phyloP scores from a whole-genome alignment of 2,797 vertebrate species.

The Tinamus major region DNA sequence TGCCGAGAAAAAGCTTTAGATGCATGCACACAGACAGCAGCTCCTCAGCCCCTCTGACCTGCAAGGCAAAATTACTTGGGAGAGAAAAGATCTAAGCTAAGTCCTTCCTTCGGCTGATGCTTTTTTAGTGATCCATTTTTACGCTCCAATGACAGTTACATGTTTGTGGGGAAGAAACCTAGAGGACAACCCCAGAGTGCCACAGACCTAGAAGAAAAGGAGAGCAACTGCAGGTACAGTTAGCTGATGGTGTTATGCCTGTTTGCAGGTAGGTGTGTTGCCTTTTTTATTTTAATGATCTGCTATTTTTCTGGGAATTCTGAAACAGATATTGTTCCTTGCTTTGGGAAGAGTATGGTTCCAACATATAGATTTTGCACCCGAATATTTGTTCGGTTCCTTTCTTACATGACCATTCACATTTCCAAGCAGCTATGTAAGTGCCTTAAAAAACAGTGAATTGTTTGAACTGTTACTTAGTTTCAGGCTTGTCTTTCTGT shows the following conservation, averaged over 20 bases:
- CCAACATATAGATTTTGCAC: neutral
- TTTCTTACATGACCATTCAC: neutral
- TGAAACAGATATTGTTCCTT: neutral
- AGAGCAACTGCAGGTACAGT: conserved; percentile 56
- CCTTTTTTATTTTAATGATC: neutral
- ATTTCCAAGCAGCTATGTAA: neutral
- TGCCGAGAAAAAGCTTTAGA: conserved; percentile 67
- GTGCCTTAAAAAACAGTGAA: neutral
- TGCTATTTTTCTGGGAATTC: neutral
- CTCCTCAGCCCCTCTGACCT: conserved; percentile 44
- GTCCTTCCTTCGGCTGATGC: neutral
- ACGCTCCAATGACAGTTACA: neutral
- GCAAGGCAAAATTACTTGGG: neutral
- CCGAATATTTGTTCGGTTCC: neutral
- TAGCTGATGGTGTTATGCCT: neutral
- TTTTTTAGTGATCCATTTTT: neutral
- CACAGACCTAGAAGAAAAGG: neutral
- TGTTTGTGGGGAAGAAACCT: neutral
- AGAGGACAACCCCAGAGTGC: neutral
- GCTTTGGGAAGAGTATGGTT: neutral
- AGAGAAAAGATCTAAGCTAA: neutral
- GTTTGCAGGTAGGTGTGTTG: neutral
- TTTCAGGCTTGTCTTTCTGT: neutral
- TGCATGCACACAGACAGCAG: conserved; percentile 41
- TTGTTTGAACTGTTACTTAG: neutral